These are phyloP conservation scores for Glomeris maerens DNA, from an alignment of 1,140 invertebrate species.

Conservation along the genomic window DNA sequence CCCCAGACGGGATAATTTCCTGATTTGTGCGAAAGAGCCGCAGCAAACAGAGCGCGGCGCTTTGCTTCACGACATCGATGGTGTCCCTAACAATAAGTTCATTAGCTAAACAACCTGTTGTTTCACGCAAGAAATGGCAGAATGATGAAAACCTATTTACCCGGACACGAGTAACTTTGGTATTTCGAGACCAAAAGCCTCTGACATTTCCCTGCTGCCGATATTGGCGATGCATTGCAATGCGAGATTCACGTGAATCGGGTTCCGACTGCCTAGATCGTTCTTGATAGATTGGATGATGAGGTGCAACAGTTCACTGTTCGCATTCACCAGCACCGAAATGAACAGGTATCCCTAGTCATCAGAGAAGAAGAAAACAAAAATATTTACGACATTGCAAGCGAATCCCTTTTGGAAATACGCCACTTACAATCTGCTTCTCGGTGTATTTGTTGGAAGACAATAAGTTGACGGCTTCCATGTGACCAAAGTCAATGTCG, in stretches of 20 bases:
- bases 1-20: slow-evolving; percentile 88
- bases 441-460: slow-evolving; percentile 99
- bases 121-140: background rate
- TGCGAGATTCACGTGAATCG: slow-evolving; percentile 97
- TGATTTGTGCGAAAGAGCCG: slow-evolving; percentile 82
- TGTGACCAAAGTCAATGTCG: slow-evolving; percentile 99
- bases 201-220: slow-evolving; percentile 98
- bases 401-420: slow-evolving; percentile 1
- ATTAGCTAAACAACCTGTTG: too few relatives aligned
- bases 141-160: slow-evolving; percentile 37
- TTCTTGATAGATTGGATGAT: slow-evolving; percentile 99
- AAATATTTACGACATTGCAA: background rate
- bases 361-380: slow-evolving; percentile 26
- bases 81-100: slow-evolving; percentile 67
- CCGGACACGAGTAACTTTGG: slow-evolving; percentile 94
- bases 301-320: slow-evolving; percentile 96
- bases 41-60: slow-evolving; percentile 89
- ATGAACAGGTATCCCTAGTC: slow-evolving; percentile 97
- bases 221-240: slow-evolving; percentile 99
- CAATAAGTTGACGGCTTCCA: slow-evolving; percentile 99
- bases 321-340: slow-evolving; percentile 97
- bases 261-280: slow-evolving; percentile 90
- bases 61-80: slow-evolving; percentile 99
- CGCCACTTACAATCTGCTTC: slow-evolving; percentile 92
- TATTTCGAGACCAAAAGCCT: slow-evolving; percentile 95